Base-by-base conservation (phyloP, 2,113 vertebrate genomes). In the Dolichallabes microphthalmus region DNA sequence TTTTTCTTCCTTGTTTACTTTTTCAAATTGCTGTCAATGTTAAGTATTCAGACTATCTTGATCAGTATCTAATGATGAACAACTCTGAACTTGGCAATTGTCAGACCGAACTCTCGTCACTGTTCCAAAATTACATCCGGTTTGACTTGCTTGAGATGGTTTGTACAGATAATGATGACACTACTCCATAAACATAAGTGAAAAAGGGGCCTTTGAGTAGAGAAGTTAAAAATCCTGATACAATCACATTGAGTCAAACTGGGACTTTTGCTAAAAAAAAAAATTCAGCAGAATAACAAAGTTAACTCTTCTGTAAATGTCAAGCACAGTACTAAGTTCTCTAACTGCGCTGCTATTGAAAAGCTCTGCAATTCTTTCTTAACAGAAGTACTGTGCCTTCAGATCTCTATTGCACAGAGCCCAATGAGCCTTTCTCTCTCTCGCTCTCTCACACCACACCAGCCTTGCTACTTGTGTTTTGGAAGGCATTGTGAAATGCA, bases 341-440 rank as follows among this genome's bases (percentile, higher is more conserved):
- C 68, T 22, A 22, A 9, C 73, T 53, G 13, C 35, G 10, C 25
- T 58, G 68, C 6, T 61, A 53, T 6, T 73, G 17, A 20, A 50
- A n/a, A 17, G 30, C 68, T 78, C 15, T 61, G 12, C 8, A 30
- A 57, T 32, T n/a, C 11, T 22, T 64, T 76, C 30, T 35, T 68
- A 25, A 86, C 76, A 76, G 64, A 60, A 57, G 1, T 35, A 27
- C n/a, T 55, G 39, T 81, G 83, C 60, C 64, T 74, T 73, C n/a
- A 22, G 17, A 64, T 77, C 61, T 71, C 55, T 53, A 27, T 53
- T 39, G 15, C 45, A 17, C 58, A 55, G 55, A 57, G 45, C 63
- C 79, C 35, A 17, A 30, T 17, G 58, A 27, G 27, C 20, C 61
- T 32, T 58, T 58, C 45, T 39, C 76, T 64, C 25, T 50, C n/a